Base-by-base conservation (phyloP, 2,113 vertebrate species). In the Forbesichthys papilliferus region DNA sequence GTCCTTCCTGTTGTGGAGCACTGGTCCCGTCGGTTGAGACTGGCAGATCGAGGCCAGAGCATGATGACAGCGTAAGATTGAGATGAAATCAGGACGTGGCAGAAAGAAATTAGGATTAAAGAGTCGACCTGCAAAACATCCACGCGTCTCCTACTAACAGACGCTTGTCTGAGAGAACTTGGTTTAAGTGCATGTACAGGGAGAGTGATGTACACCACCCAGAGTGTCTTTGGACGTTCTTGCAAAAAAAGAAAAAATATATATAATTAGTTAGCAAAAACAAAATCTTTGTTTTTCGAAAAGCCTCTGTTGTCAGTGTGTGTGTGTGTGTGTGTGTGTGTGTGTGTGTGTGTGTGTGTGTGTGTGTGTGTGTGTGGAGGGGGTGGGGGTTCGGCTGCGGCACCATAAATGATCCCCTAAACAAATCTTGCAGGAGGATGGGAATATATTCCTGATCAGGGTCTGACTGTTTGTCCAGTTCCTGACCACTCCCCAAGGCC, bases 41-140 rank as follows among this genome's bases (percentile, higher is more conserved):
- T 87, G 89, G 87, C 86, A 88, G 86, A 89, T 88, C 79, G 59
- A 83, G 84, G 80, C 82, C 83, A 88, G 84, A 52, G 69, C 55
- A 71, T 72, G 79, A 86, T 87, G 85, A 86, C 86, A 85, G 77
- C 36, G 16, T 80, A 74, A 89, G 88, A 89, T 86, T 84, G 88
- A 90, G 87, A 90, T 75, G 85, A 87, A 90, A 89, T 85, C 73
- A 79, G 89, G 82, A 79, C 82, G 82, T 87, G 76, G 73, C 49
- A 78, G 66, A 20, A 66, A 63, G 69, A 87, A 88, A 86, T 66
- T 27, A 42, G 36, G 34, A 74, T 34, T 70, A 80, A 81, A 60
- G 6, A 16, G 33, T 76, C 56, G 34, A 61, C 62, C 42, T 13
- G 0, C 56, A 53, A 84, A 77, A 69, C 54, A 18, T 79, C 20